Conservation (phyloP, 2,888 invertebrate species). For the Euspilapteryx auroguttella region DNA sequence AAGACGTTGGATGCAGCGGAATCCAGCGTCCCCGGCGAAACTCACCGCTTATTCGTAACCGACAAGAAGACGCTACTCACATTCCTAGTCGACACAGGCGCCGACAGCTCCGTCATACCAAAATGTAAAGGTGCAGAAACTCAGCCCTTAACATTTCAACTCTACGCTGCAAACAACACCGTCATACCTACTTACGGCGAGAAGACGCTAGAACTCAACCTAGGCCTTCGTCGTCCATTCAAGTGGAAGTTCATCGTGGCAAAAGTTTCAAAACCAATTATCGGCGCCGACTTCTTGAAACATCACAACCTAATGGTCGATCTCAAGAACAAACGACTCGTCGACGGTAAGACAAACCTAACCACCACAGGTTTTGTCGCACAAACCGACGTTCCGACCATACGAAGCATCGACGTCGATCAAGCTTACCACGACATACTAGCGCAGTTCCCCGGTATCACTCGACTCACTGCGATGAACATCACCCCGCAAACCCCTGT, state of each 20-base stretch:
- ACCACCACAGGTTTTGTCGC: too few species aligned
- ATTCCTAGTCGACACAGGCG: conserved; percentile 2
- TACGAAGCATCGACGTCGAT: conserved; percentile 3
- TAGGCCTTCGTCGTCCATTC: conserved; percentile 3
- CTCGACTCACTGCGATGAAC: not conserved
- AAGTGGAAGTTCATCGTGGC: conserved; percentile 5
- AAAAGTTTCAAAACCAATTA: not conserved
- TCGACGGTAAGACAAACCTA: not conserved
- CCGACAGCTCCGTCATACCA: not conserved
- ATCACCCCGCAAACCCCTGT: not conserved
- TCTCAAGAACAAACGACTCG: not conserved
- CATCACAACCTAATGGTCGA: conserved; percentile 2
- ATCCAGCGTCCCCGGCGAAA: conserved; percentile 2
- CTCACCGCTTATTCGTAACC: conserved; percentile 8
- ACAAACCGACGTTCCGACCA: conserved; percentile 1
- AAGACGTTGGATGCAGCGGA: conserved; percentile 6
- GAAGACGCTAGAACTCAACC: conserved; percentile 3
- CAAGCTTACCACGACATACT: conserved; percentile 4
- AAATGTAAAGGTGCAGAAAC: not conserved
- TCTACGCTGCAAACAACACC: conserved; percentile 5
- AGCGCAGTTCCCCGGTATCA: not conserved
- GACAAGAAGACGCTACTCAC: conserved; percentile 5
- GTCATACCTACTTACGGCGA: conserved; percentile 5
- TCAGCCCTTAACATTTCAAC: not conserved
- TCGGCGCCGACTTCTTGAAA: conserved; percentile 1